Base-by-base conservation (phyloP, 2,113 vertebrate genomes). In the Psittacula cyanocephala region DNA sequence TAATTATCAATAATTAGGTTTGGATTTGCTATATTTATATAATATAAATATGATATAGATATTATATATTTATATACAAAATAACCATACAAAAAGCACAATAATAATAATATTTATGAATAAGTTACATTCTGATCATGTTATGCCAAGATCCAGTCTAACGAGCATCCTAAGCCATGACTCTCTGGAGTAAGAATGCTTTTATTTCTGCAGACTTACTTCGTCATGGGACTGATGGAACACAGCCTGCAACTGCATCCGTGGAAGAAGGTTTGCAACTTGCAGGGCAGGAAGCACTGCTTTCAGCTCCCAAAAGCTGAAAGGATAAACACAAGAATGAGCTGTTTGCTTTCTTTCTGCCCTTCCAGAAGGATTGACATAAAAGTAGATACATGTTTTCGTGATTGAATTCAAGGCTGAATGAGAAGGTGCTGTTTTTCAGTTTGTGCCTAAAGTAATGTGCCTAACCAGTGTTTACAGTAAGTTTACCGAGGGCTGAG, bases 211-310 rank as follows among this genome's bases (percentile, higher is more conserved):
- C 90, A 97, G 97, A 86, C 14, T 27, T 95, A 59, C 15, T 82
- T 90, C 69, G 59, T 25, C 79, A 4, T 4, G 24, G 29, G 50
- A 52, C 16, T 64, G 88, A 82, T n/a, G 69, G 77, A 71, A 59
- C 23, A 39, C 16, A 2, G 24, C 43, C 69, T 87, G 71, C 70
- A 35, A 91, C 92, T 31, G 91, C 79, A 49, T 95, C 95, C 27
- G 0, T 65, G 35, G 95, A 96, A 87, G 96, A 96, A 92, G 96
- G 95, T 97, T 89, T 69, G 96, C 50, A 80, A 11, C 14, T 76
- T 20, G 24, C 23, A 39, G 35, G 28, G 35, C 59, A 68, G 31
- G 28, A n/a, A 74, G 11, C 25, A 8, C 16, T 49, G 23, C 46
- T 69, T 80, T 59, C 35, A 87, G 39, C 16, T 93, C 27, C 35